Evolutionary conservation across 35 echinoderm and acorn worm species (phyloP).

Genomic region (Strongylocentrotus purpuratus): DNA sequence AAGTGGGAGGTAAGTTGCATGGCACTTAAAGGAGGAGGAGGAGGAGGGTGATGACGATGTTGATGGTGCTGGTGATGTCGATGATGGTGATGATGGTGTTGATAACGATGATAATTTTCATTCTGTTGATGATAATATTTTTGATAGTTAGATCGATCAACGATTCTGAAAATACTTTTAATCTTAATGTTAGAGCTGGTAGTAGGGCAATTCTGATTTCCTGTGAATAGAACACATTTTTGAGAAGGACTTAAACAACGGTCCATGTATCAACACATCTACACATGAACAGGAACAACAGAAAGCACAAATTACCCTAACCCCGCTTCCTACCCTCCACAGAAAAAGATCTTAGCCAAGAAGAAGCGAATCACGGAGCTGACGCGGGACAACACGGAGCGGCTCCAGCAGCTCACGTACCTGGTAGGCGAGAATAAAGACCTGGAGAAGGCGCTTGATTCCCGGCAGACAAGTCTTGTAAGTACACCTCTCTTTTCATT

Average conservation of each 20-base stretch:
- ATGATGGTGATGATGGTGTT: background rate
- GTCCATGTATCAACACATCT: too few relatives aligned
- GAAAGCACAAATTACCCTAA: too few relatives aligned
- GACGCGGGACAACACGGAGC: conserved; percentile 83
- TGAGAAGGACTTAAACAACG: too few relatives aligned
- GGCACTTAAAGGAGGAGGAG: too few relatives aligned
- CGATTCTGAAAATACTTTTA: too few relatives aligned
- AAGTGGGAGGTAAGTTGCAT: conserved; percentile 87
- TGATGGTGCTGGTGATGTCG: background rate
- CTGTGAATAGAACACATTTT: too few relatives aligned
- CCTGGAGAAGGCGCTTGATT: conserved; percentile 86
- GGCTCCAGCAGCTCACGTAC: conserved; percentile 80
- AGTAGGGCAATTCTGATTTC: too few relatives aligned
- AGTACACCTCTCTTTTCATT: background rate
- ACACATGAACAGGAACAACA: too few relatives aligned
- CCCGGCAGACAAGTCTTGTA: conserved; percentile 93
- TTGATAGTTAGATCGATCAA: too few relatives aligned
- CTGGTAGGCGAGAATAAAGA: conserved; percentile 86
- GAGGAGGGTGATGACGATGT: background rate
- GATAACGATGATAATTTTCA: background rate
- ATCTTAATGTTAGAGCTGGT: too few relatives aligned
- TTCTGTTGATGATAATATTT: too few relatives aligned
- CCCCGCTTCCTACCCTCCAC: background rate
- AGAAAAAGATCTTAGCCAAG: conserved; percentile 88
- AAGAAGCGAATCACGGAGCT: conserved; percentile 89